Evolutionary conservation across 2,888 invertebrate genomes (phyloP).

Genomic region (Orthosia gothica): DNA sequence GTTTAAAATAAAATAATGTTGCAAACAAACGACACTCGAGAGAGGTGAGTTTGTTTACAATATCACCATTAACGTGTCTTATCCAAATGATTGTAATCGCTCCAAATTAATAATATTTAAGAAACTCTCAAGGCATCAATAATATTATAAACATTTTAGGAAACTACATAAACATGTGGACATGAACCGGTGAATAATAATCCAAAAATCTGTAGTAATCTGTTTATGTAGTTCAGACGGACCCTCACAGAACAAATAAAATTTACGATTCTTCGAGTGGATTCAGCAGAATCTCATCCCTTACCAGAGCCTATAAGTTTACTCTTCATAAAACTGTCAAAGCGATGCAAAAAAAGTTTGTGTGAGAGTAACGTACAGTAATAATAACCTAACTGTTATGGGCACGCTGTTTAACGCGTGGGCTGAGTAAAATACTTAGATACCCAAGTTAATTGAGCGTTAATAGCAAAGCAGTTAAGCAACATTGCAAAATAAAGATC

Average conservation of each 20-base stretch:
- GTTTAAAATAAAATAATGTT: neutral
- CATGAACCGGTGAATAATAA: neutral
- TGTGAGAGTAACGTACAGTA: neutral
- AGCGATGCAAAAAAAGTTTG: conserved; percentile 8
- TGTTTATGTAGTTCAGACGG: conserved; percentile 42
- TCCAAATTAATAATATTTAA: too few relatives aligned
- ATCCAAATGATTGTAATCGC: neutral
- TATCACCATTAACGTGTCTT: neutral
- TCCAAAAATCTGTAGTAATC: neutral
- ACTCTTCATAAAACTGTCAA: conserved; percentile 30
- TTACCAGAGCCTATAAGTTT: conserved; percentile 23
- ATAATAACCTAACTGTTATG: too few relatives aligned
- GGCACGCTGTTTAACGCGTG: too few relatives aligned
- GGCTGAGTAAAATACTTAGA: too few relatives aligned
- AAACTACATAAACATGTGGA: neutral
- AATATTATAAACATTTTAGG: neutral
- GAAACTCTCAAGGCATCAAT: neutral
- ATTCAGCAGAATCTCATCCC: conserved; percentile 62
- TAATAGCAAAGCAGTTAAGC: too few relatives aligned
- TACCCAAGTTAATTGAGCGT: too few relatives aligned
- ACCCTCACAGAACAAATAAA: conserved; percentile 64
- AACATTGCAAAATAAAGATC: too few relatives aligned
- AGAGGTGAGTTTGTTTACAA: neutral
- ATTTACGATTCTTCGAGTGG: conserved; percentile 75
- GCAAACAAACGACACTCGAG: neutral